phyloP scores from a whole-genome alignment of 2,888 invertebrate genomes.

The Idaea dimidiata region DNA sequence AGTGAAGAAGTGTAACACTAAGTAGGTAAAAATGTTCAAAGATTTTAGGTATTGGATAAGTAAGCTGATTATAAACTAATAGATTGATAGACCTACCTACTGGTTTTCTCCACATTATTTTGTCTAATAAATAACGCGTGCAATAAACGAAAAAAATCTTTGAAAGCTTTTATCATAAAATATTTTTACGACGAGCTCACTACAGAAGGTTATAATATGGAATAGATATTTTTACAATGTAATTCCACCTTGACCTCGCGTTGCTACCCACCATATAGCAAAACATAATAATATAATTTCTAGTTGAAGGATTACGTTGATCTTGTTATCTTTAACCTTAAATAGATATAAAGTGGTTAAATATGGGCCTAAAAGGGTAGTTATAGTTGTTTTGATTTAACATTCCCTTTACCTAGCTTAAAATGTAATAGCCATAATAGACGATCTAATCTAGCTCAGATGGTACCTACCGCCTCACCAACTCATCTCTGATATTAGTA shows the following conservation, averaged over 20 bases:
- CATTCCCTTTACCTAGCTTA: too few relatives aligned
- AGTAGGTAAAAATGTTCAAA: too few relatives aligned
- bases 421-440: too few relatives aligned
- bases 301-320: background rate
- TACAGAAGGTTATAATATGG: conserved; percentile 26
- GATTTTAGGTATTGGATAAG: too few relatives aligned
- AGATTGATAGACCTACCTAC: background rate
- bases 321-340: background rate
- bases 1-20: too few relatives aligned
- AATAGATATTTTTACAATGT: conserved; percentile 17
- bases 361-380: background rate
- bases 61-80: too few relatives aligned
- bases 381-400: background rate
- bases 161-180: conserved; percentile 45
- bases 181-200: conserved; percentile 39
- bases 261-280: background rate
- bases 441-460: too few relatives aligned
- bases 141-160: conserved; percentile 37
- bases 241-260: background rate
- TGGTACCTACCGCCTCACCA: too few relatives aligned
- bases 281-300: background rate
- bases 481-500: too few relatives aligned
- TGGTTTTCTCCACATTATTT: background rate
- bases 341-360: background rate
- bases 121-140: conserved; percentile 13